Conservation (phyloP, 1,140 invertebrate species). For the Bombus difficillimus region DNA sequence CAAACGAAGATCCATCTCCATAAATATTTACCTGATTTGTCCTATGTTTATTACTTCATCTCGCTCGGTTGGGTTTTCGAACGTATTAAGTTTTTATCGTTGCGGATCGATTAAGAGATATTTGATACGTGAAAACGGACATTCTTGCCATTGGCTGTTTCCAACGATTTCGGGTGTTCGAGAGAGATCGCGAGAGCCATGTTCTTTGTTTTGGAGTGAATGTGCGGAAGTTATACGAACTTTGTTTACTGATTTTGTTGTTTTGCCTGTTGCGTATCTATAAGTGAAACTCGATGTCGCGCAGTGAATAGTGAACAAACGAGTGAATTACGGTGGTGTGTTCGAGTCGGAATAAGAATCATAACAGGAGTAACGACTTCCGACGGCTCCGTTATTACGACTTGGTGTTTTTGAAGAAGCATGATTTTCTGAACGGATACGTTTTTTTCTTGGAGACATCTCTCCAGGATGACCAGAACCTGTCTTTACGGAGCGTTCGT, state of each 20-base stretch:
- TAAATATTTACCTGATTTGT: background rate
- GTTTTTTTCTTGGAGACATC: conserved; percentile 42
- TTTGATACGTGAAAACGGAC: background rate
- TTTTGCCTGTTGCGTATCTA: no score
- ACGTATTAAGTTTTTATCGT: background rate
- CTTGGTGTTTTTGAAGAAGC: background rate
- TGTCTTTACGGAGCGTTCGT: conserved; percentile 68
- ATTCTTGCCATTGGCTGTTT: background rate
- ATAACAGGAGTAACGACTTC: conserved; percentile 4
- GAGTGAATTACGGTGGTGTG: conserved; percentile 8
- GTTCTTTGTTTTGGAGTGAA: background rate
- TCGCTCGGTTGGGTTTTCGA: background rate
- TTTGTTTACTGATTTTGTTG: background rate
- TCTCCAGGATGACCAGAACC: conserved; percentile 66
- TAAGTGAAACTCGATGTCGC: background rate
- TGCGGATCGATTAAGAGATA: background rate
- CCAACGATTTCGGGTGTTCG: background rate
- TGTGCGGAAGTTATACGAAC: background rate
- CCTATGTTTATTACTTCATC: background rate
- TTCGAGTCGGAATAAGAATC: background rate
- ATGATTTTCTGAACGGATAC: conserved; percentile 64
- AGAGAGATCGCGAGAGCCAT: background rate
- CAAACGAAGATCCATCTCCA: background rate
- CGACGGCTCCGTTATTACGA: conserved; percentile 20
- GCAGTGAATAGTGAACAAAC: conserved; percentile 17